Base-by-base conservation (phyloP, 2,888 invertebrate species). In the Clunio marinus region DNA sequence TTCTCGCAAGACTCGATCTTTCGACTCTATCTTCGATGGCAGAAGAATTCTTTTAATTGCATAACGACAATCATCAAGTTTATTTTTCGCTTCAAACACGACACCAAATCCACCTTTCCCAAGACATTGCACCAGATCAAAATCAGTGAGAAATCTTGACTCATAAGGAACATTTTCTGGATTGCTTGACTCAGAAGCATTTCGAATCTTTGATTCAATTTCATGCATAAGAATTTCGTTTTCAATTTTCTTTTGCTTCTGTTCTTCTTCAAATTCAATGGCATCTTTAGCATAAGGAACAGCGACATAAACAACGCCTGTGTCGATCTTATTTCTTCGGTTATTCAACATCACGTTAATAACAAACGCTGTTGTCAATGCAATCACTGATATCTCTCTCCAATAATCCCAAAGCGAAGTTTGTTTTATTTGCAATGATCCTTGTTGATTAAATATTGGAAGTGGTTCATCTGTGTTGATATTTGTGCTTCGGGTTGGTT, bases 91-190 rank as follows among this genome's bases (percentile, higher is more conserved):
- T 76, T 96, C 92, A 77, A 97, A 97, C 0, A 99, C 98, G 1
- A 97, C 88, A 0, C 98, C 98, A 78, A 96, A 99, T 0, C 97
- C 98, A 20, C 98, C 98, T 73, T 85, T 85, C 0, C 95, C 95
- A 15, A 95, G 80, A 72, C 91, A 89, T 70, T 86, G 82, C 28
- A 94, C 80, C 25, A 89, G 86, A 58, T 89, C 88, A 78, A 96
- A 97, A 76, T 96, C 96, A 1, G 84, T 85, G 71, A 87, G 82
- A 76, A 93, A 97, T 57, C 96, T 86, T 71, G 80, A 87, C 71
- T 74, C 80, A 80, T 75, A 66, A 25, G 5, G 8, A 4, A 3
- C 25, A 15, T 45, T 25, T 25, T 35, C 35, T 13, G 20, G 13
- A 17, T 20, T 2, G 32, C 57, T 37, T 24, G 46, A 55, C 28